Percentiles rank a stretch among this genome's conserved stretches.
Conservation (phyloP, 2,113 vertebrate genomes). For the Zosterops pallidus region DNA sequence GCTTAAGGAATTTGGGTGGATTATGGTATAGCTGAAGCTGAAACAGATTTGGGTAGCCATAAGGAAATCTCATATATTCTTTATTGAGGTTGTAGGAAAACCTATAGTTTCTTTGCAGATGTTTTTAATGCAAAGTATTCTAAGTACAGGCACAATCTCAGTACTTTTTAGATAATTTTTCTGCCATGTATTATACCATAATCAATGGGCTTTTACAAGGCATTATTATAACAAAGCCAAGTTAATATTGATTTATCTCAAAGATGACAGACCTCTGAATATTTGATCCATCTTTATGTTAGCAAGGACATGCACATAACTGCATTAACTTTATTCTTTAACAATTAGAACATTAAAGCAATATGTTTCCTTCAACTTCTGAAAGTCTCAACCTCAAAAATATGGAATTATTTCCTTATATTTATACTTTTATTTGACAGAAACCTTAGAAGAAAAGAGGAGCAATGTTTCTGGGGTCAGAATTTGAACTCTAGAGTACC, state of each 20-base stretch:
- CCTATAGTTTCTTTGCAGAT: background rate
- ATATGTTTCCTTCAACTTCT: background rate
- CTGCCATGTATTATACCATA: background rate
- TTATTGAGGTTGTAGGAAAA: background rate
- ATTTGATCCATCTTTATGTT: background rate
- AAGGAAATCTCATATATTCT: background rate
- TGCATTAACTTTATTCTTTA: background rate
- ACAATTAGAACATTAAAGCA: background rate
- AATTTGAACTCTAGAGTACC: background rate
- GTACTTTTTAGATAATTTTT: background rate
- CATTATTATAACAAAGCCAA: background rate
- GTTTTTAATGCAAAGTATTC: background rate
- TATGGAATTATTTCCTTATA: background rate
- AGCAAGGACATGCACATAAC: background rate
- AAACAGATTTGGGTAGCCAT: fast-evolving
- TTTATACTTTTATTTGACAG: background rate
- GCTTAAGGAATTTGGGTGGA: background rate
- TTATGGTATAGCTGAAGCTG: background rate
- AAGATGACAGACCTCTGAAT: background rate
- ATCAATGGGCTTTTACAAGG: background rate
- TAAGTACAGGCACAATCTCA: background rate
- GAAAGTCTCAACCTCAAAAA: background rate
- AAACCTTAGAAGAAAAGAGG: background rate
- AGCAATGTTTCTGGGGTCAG: background rate
- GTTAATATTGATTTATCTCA: background rate